Conservation (phyloP, 2,888 invertebrate genomes). For the Caenorhabditis panamensis region DNA sequence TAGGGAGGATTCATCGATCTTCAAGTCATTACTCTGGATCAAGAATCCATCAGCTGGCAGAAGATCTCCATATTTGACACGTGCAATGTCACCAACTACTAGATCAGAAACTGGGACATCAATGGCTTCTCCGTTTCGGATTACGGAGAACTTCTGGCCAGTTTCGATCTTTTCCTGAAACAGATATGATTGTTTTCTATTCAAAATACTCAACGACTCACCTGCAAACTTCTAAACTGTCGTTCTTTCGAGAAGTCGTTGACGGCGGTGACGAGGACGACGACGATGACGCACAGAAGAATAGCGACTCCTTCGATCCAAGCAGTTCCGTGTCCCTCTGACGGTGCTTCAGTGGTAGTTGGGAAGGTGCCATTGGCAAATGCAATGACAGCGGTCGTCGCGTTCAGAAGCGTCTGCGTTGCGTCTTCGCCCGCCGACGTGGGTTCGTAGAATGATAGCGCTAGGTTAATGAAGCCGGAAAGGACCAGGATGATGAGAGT, state of each 20-base stretch:
- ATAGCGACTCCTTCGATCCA: slow-evolving; percentile 99
- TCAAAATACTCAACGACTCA: not conserved
- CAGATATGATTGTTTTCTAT: slow-evolving; percentile 15
- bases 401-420: slow-evolving; percentile 44
- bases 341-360: slow-evolving; percentile 86
- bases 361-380: slow-evolving; percentile 18
- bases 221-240: slow-evolving; percentile 89
- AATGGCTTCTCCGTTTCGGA: slow-evolving; percentile 92
- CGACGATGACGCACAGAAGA: slow-evolving; percentile 94
- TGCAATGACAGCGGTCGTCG: slow-evolving; percentile 30
- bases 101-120: slow-evolving; percentile 97
- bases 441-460: slow-evolving; percentile 77
- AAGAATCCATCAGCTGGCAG: slow-evolving; percentile 84
- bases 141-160: slow-evolving; percentile 98
- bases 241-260: slow-evolving; percentile 99
- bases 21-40: slow-evolving; percentile 83
- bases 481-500: slow-evolving; percentile 77
- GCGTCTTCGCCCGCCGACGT: slow-evolving; percentile 39
- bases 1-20: slow-evolving; percentile 82
- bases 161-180: slow-evolving; percentile 92
- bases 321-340: slow-evolving; percentile 93
- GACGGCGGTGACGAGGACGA: slow-evolving; percentile 98
- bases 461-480: slow-evolving; percentile 78
- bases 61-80: slow-evolving; percentile 85
- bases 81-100: slow-evolving; percentile 98